Evolutionary conservation across 2,113 vertebrate species (phyloP).

Genomic region (Dasyprocta punctata): DNA sequence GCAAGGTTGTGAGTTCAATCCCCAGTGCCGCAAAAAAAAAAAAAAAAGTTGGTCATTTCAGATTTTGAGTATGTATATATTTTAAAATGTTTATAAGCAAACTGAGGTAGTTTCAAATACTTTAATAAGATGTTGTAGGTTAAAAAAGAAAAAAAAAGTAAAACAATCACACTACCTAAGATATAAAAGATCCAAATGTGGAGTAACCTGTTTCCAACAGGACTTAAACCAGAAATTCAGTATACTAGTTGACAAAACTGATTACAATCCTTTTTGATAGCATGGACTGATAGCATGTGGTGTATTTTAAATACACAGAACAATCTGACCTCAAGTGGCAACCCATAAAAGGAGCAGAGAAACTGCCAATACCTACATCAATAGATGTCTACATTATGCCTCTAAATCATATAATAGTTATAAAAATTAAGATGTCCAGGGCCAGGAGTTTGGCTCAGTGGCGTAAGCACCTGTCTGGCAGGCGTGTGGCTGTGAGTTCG

Average conservation of each 20-base stretch:
- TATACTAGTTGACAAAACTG: slow-evolving; percentile 1
- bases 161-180: slow-evolving; percentile 12
- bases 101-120: not conserved
- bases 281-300: not conserved
- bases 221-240: slow-evolving; percentile 49
- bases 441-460: too few species aligned
- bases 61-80: slow-evolving; percentile 25
- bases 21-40: too few species aligned
- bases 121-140: not conserved
- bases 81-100: slow-evolving; percentile 57
- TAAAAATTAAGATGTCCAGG: slow-evolving; percentile 22
- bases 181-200: slow-evolving; percentile 1
- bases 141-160: slow-evolving; percentile 25
- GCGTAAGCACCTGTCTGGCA: too few species aligned
- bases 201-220: not conserved
- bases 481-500: too few species aligned
- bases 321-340: slow-evolving; percentile 9
- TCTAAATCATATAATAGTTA: slow-evolving; percentile 23
- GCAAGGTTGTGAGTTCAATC: too few species aligned
- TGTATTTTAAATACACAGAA: slow-evolving; percentile 20
- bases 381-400: slow-evolving; percentile 15
- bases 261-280: not conserved
- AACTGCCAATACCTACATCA: slow-evolving; percentile 31
- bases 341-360: not conserved
- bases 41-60: too few species aligned